phyloP scores from a whole-genome alignment of 2,113 vertebrate genomes.

The Theropithecus gelada region DNA sequence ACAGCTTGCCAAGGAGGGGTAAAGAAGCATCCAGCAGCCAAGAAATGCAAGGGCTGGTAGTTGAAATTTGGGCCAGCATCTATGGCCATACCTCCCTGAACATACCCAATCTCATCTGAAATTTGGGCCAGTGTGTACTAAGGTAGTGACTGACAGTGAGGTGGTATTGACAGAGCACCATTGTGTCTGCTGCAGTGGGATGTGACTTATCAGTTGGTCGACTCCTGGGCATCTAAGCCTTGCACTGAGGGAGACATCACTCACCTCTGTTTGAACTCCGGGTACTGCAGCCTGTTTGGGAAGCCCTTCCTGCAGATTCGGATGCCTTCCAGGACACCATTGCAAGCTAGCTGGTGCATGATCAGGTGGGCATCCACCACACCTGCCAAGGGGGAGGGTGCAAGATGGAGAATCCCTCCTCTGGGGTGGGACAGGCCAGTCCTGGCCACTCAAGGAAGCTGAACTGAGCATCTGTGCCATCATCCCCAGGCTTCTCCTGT shows the following conservation, averaged over 20 bases:
- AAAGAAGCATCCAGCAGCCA: background rate
- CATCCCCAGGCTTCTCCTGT: background rate
- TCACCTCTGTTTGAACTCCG: slow-evolving; percentile 79
- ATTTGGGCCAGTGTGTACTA: background rate
- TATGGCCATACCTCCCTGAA: no score
- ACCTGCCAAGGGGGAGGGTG: slow-evolving; percentile 41
- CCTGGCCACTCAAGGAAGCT: background rate
- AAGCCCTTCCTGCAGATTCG: slow-evolving; percentile 80
- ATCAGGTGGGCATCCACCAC: slow-evolving; percentile 72
- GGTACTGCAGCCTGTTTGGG: slow-evolving; percentile 75
- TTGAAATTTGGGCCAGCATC: background rate
- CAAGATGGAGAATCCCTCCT: background rate
- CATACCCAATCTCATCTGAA: background rate
- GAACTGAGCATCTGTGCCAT: background rate
- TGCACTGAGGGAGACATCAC: background rate
- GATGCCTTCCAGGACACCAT: slow-evolving; percentile 75
- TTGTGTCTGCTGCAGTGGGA: background rate
- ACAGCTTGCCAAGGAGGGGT: background rate
- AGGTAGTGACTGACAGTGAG: background rate
- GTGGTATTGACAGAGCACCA: background rate
- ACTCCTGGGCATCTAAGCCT: background rate
- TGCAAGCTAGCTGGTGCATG: slow-evolving; percentile 77
- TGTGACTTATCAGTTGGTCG: background rate
- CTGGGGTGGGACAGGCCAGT: background rate
- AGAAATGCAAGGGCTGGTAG: background rate